phyloP scores from a whole-genome alignment of 2,797 vertebrate genomes.

The Eupleurogrammus muticus region DNA sequence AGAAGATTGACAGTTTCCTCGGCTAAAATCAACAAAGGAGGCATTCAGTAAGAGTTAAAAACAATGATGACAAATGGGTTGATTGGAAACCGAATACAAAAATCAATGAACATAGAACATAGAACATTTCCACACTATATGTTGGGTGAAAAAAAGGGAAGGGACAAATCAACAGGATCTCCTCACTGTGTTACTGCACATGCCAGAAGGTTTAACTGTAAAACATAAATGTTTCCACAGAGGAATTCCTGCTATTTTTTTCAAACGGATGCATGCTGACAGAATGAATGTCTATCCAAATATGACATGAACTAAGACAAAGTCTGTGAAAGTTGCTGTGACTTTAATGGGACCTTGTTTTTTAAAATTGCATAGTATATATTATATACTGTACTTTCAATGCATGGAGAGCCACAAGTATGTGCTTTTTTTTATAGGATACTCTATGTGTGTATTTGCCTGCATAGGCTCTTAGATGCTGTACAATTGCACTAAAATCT shows the following conservation, averaged over 20 bases:
- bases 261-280: slow-evolving; percentile 13
- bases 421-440: neutral
- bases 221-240: slow-evolving; percentile 25
- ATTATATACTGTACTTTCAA: neutral
- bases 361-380: neutral
- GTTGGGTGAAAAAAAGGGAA: neutral
- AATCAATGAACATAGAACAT: neutral
- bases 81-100: neutral
- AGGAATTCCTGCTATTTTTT: slow-evolving; percentile 13
- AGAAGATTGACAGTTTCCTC: slow-evolving; percentile 12
- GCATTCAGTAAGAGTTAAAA: slow-evolving; percentile 14
- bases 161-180: slow-evolving; percentile 16
- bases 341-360: neutral
- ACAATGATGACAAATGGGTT: neutral
- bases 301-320: neutral
- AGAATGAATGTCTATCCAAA: slow-evolving; percentile 7
- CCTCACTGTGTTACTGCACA: slow-evolving; percentile 3
- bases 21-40: slow-evolving; percentile 5
- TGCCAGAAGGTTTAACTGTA: slow-evolving; percentile 16
- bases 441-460: neutral
- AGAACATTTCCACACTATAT: neutral
- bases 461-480: neutral
- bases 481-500: neutral
- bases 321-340: neutral
- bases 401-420: neutral